Conservation (phyloP, 1,140 invertebrate species). For the Pseudomyrmex sp. region DNA sequence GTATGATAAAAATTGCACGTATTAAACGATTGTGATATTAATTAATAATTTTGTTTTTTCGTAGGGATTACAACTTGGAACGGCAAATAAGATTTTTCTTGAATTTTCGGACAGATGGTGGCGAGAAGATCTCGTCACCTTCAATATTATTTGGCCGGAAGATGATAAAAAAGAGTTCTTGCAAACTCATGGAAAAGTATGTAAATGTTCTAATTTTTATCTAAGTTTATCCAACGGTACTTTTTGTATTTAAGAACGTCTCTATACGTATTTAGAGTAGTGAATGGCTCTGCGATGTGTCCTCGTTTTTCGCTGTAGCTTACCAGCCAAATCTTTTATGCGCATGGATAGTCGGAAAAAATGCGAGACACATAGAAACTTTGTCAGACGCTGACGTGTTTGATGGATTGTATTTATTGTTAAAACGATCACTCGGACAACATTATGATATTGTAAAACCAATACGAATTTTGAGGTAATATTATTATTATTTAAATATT, state of each 20-base stretch:
- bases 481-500: neutral
- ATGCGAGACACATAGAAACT: constrained; percentile 87
- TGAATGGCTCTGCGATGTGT: constrained; percentile 88
- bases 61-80: constrained; percentile 86
- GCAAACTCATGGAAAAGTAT: constrained; percentile 56
- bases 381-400: constrained; percentile 84
- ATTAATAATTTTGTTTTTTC: constrained; percentile 14
- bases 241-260: constrained; percentile 7
- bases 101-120: constrained; percentile 89
- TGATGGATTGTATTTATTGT: constrained; percentile 82
- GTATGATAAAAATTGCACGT: constrained; percentile 56
- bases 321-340: constrained; percentile 89
- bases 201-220: neutral
- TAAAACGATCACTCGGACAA: constrained; percentile 84
- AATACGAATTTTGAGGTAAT: constrained; percentile 78
- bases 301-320: constrained; percentile 88
- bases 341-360: constrained; percentile 87
- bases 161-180: constrained; percentile 82
- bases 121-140: constrained; percentile 81
- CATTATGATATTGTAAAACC: constrained; percentile 86
- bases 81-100: constrained; percentile 90
- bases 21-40: constrained; percentile 11
- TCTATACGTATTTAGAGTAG: constrained; percentile 73
- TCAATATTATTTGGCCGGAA: constrained; percentile 86
- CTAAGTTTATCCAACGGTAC: neutral